Conservation (phyloP, 2,797 vertebrate species). For the Peromyscus eremicus region DNA sequence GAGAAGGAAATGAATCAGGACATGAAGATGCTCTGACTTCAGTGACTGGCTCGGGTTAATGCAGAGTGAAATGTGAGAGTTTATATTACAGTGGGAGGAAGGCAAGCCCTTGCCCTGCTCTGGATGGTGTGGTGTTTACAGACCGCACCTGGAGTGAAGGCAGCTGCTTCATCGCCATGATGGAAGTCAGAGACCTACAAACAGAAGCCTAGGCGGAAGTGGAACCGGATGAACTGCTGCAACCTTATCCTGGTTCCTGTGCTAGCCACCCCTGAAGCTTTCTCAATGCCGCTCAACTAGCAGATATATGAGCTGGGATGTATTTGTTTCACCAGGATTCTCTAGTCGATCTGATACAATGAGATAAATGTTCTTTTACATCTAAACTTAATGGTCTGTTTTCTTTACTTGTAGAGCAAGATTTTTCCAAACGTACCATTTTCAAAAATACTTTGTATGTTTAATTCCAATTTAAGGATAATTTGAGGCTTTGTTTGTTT, state of each 20-base stretch:
- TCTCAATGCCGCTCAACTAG: not conserved
- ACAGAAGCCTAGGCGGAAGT: not conserved
- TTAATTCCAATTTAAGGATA: conserved; percentile 32
- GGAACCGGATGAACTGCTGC: not conserved
- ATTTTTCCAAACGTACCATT: conserved; percentile 57
- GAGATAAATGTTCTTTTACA: not conserved
- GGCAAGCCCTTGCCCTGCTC: not conserved
- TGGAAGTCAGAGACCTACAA: not conserved
- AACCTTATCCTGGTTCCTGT: not conserved
- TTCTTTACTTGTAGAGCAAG: conserved; percentile 42
- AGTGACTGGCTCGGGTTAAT: not conserved
- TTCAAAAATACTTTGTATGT: not conserved
- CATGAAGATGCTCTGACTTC: not conserved
- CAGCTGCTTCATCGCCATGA: not conserved
- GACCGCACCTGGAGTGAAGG: not conserved
- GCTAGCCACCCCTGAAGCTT: not conserved
- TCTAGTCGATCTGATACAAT: conserved; percentile 9
- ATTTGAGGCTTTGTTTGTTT: not conserved
- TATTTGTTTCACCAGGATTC: not conserved
- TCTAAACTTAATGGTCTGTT: conserved; percentile 27
- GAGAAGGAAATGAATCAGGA: not conserved
- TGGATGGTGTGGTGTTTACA: not conserved
- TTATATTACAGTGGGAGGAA: not conserved
- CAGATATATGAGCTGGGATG: not conserved
- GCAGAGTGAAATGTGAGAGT: not conserved